These are phyloP conservation scores for Zalophus californianus DNA, from an alignment of 2,797 vertebrate genomes.

Conservation along the genomic window DNA sequence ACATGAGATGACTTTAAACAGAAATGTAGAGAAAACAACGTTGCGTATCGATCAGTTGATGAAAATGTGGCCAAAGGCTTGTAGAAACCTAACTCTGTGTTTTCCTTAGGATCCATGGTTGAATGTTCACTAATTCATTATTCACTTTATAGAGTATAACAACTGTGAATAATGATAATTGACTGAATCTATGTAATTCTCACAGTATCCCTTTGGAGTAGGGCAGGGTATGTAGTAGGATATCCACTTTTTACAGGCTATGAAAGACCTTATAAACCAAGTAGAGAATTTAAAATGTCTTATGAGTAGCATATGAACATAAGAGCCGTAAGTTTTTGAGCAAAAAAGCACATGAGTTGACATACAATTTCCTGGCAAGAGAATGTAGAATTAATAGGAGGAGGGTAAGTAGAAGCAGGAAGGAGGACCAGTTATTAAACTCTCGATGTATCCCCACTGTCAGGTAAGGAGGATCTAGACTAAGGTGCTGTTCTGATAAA, in stretches of 20 bases:
- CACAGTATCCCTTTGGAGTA: not conserved
- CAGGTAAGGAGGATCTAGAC: not conserved
- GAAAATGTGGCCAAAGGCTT: not conserved
- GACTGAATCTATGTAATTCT: not conserved
- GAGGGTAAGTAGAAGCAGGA: not conserved
- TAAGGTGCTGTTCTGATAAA: not conserved
- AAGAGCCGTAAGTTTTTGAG: not conserved
- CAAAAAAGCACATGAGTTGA: not conserved
- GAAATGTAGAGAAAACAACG: not conserved
- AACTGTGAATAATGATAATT: not conserved
- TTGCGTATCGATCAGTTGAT: not conserved
- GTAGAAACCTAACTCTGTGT: not conserved
- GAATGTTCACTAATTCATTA: not conserved
- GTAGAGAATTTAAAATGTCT: not conserved
- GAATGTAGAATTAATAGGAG: not conserved
- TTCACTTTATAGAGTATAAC: not conserved
- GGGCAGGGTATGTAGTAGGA: not conserved
- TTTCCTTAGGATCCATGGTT: not conserved
- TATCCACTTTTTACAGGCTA: not conserved
- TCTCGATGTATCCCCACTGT: not conserved
- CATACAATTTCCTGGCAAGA: not conserved
- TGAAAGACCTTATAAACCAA: not conserved
- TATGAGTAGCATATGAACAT: not conserved
- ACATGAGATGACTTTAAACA: not conserved
- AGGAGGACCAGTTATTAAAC: not conserved